Base-by-base conservation (phyloP, 2,888 invertebrate species). In the Acleris literana region DNA sequence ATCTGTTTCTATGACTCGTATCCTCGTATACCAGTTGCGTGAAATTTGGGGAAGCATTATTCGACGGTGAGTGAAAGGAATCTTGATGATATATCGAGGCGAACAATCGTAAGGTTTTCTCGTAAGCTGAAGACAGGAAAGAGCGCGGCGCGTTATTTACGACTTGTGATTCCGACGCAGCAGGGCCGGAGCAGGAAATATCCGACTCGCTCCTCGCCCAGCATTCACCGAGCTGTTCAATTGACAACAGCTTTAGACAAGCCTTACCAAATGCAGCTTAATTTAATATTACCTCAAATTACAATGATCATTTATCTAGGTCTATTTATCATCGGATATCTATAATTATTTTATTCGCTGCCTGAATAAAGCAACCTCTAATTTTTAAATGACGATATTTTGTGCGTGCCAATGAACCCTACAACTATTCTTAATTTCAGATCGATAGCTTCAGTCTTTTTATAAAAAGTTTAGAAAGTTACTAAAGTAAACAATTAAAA, bases 101-200 rank as follows among this genome's bases (percentile, higher is more conserved):
- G 72, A 74, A 78, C 74, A 86, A 82, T 84, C 76, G 75, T 74
- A 81, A 83, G 80, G 78, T 79, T 72, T 70, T 77, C 78, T 75
- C 78, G 76, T 76, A 77, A 80, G 81, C 76, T 80, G 76, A 86
- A 85, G 86, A 85, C 87, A 85, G 87, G 86, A 88, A 87, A 83
- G 80, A 83, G 84, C 81, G 83, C 81, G 81, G 80, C 81, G 82
- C 81, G 82, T 88, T 90, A 90, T 90, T 91, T 90, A 90, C 87
- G 88, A 87, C 81, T 82, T 74, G 81, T 78, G 81, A 85, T 88
- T 90, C 88, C 88, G 87, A 85, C 77, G 78, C 80, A 77, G 78
- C 76, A 77, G 75, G 77, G 78, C 84, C 81, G 79, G 75, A 76
- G 80, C 80, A 84, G 83, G 84, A 86, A 87, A 86, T 79, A 77